These are phyloP conservation scores for Spodoptera littoralis DNA, from an alignment of 2,888 invertebrate genomes.

Conservation along the genomic window DNA sequence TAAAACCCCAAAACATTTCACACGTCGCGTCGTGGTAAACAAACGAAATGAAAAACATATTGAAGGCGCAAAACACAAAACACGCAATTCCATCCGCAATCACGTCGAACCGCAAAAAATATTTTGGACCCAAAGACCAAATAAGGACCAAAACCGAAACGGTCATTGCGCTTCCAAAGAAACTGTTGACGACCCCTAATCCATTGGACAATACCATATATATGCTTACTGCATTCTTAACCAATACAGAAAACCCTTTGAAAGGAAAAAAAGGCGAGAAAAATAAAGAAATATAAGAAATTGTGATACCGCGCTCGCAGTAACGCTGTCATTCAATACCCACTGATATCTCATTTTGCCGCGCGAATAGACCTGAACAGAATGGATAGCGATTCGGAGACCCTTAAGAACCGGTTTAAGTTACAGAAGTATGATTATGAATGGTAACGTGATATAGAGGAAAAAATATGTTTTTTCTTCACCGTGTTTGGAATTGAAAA, in stretches of 20 bases:
- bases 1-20: background rate
- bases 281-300: slow-evolving; percentile 47
- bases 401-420: slow-evolving; percentile 66
- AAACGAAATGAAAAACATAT: background rate
- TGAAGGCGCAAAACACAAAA: slow-evolving; percentile 1
- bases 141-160: slow-evolving; percentile 48
- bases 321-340: slow-evolving; percentile 84
- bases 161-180: slow-evolving; percentile 51
- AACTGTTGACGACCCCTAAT: slow-evolving; percentile 72
- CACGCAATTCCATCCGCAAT: slow-evolving; percentile 4
- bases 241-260: slow-evolving; percentile 62
- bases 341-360: slow-evolving; percentile 86
- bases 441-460: slow-evolving; percentile 8
- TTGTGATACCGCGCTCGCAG: slow-evolving; percentile 68
- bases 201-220: slow-evolving; percentile 70
- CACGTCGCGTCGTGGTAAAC: background rate
- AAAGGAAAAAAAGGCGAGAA: slow-evolving; percentile 64
- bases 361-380: slow-evolving; percentile 77
- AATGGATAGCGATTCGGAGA: slow-evolving; percentile 74
- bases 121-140: slow-evolving; percentile 5
- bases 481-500: slow-evolving; percentile 7
- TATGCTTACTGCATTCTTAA: slow-evolving; percentile 64
- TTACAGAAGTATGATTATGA: slow-evolving; percentile 37
- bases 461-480: slow-evolving; percentile 13
- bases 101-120: slow-evolving; percentile 8